Base-by-base conservation (phyloP, 1,140 invertebrate genomes). In the Scylla paramamosain region DNA sequence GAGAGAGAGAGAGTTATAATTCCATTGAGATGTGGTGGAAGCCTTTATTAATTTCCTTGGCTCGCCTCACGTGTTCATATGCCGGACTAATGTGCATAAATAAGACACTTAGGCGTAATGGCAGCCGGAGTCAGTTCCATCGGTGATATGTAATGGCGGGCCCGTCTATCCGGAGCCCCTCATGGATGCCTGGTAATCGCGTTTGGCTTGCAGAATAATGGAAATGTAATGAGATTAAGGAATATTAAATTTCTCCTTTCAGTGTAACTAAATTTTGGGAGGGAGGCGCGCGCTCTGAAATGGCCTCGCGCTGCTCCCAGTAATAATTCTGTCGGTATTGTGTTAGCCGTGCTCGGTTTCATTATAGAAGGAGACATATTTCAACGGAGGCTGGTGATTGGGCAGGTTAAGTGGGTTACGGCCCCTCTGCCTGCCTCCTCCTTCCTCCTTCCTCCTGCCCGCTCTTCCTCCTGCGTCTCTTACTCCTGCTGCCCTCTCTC, bases 241-340 rank as follows among this genome's bases (percentile, higher is more conserved):
- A 93, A 95, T 95, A 95, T 95, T 95, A 95, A 95, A 95, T 95
- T 95, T 93, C 95, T 95, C 95, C 95, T 95, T 95, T 95, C 95
- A 95, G 90, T 94, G 95, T 95, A 95, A 95, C 95, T 94, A 94
- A 94, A 94, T 95, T 95, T 95, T 83, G 92, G 94, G 88, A 90
- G 32, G 92, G 87, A 93, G 77, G 46, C 52, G 95, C 46, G 82
- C 48, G 92, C 95, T 86, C 88, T 84, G 89, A 95, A 93, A 91
- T 91, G 87, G 92, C 77, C 46, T 59, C 77, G 84, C 52, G 86
- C 95, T 95, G 92, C 95, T 91, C 46, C 52, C 16, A 84, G 89
- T 95, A 95, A 95, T 95, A 95, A 95, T 93, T 95, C 92, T 95
- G 92, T 83, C 59, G 77, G 95, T 95, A 95, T 95, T 95, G 95